These are phyloP conservation scores for Rhinolophus sinicus DNA, from an alignment of 2,113 vertebrate genomes.

Conservation along the genomic window DNA sequence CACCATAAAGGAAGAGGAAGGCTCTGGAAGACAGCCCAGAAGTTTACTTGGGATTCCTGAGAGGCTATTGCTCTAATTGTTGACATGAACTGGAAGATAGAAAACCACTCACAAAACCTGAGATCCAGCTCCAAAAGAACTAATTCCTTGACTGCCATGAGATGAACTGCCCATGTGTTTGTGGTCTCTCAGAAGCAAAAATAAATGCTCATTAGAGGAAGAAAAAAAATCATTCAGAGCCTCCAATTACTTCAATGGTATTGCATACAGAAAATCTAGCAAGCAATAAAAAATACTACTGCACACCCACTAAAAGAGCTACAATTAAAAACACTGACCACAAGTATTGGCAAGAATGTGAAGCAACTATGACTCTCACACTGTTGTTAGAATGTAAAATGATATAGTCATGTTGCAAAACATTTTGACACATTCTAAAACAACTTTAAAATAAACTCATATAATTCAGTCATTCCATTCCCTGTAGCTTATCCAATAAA, in stretches of 20 bases:
- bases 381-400: neutral
- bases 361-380: neutral
- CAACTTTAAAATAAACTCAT: neutral
- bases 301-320: neutral
- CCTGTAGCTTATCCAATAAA: conserved; percentile 1
- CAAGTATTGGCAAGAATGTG: neutral
- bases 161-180: neutral
- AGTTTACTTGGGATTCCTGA: neutral
- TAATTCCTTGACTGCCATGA: neutral
- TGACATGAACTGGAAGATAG: neutral
- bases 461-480: neutral
- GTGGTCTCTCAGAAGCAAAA: neutral
- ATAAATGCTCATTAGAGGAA: neutral
- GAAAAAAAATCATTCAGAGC: neutral
- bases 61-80: neutral
- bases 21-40: neutral
- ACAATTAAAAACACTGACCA: neutral
- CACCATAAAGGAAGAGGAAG: neutral
- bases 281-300: neutral
- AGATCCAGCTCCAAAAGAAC: neutral
- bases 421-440: neutral
- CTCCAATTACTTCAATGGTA: neutral
- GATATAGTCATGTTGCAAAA: neutral
- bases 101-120: neutral
- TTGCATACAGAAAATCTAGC: conserved; percentile 19